Evolutionary conservation across 2,888 invertebrate species (phyloP), one percentile per base, ranked within the genome.

Genomic region (Hypena proboscidalis): DNA sequence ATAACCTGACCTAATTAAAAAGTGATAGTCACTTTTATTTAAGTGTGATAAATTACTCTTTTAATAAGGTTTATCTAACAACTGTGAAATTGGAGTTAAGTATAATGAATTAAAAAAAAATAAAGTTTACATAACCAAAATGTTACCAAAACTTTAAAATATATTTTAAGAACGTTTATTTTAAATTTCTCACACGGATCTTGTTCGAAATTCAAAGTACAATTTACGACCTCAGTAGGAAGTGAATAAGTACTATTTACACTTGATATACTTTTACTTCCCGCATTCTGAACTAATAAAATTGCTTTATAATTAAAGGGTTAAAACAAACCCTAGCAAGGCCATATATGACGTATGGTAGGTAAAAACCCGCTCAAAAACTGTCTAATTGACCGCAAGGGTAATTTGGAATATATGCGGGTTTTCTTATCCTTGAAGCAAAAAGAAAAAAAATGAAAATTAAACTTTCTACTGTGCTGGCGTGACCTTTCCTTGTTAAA

Each of bases 391-490:
- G 30, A 54, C 58, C 59, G 14, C 59, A 57, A 20, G 29, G 15
- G 31, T 59, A 61, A 44, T 49, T 52, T 21, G 19, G 3, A 43
- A 48, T 43, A 33, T 38, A 46, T 40, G 50, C 33, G 57, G 60
- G 54, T 59, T 62, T 62, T 63, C 60, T 40, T 59, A 58, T 54
- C 37, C 29, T 27, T 51, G 34, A 38, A 34, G 41, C 29, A 20
- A 57, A 63, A 55, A n/a, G n/a, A n/a, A 62, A 63, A 48, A 46
- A 56, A 56, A 57, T 56, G 47, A 59, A 62, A 58, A 63, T 58
- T 50, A 53, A 62, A 60, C 61, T 62, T 59, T 62, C 61, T 59
- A 59, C 29, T 48, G 49, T 50, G 60, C 59, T 46, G 50, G 13
- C 26, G 21, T 57, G 57, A 63, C 60, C 62, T 64, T 62, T 62